Base-by-base conservation (phyloP, 2,888 invertebrate species). In the Stenodera caucasica region DNA sequence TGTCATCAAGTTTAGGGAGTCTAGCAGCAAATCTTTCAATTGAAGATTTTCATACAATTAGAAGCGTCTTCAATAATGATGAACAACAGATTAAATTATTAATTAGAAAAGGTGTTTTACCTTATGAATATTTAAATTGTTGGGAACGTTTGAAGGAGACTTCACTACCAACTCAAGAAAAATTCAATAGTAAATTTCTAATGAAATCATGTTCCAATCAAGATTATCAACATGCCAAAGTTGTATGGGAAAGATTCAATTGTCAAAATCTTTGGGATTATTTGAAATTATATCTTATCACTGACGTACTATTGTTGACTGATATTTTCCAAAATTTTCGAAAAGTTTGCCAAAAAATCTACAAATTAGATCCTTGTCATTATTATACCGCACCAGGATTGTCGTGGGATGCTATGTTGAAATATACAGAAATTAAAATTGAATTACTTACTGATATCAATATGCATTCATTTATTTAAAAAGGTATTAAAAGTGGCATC, bases 321-420 rank as follows among this genome's bases (percentile, higher is more conserved):
- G 53, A 53, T n/a, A 12, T 53, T n/a, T 53, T 53, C n/a, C 33
- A 53, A 53, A 3, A 53, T 2, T 53, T 53, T 53, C 0, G n/a
- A 18, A 14, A 1, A 14, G 8, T 8, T 15, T 53, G 8, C 12
- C 0, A 8, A 0, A 8, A 11, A 6, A 53, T 21, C 11, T 53
- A 53, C 9, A 7, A 3, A 9, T 29, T 60, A 45, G 56, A 60
- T 67, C 72, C 75, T 2, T 67, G 69, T 30, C 73, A 75, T 40
- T 79, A 76, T 66, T 77, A 68, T 55, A 78, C 77, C 12, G 50
- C 70, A 12, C 77, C 76, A 4, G 75, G 74, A 0, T 61, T 75
- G 29, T 60, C 74, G 15, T 78, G 69, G 53, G 15, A 53, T 33
- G 9, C 15, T 32, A 30, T 53, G 33, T 1, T 53, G 0, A 53